Percentiles rank a stretch among this genome's conserved stretches.
Evolutionary conservation across 2,888 invertebrate genomes (phyloP).

Genomic region (Thereva unica): DNA sequence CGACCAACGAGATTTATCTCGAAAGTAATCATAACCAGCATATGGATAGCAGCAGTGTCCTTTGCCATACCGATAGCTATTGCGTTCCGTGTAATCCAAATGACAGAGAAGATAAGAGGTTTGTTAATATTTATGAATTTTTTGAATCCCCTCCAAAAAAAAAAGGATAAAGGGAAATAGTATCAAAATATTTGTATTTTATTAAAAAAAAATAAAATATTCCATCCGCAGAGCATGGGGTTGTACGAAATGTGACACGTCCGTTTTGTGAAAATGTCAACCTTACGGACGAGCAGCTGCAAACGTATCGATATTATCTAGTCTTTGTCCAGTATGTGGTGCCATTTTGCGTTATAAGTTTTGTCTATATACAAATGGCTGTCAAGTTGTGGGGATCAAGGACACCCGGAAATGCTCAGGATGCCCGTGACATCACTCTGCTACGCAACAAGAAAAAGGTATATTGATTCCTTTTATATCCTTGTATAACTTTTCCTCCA

Average conservation of each 20-base stretch:
- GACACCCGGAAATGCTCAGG: slow-evolving; percentile 79
- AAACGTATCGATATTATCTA: slow-evolving; percentile 60
- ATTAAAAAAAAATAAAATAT: slow-evolving; percentile 14
- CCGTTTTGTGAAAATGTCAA: slow-evolving; percentile 62
- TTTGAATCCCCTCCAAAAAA: slow-evolving; percentile 7
- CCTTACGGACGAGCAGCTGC: slow-evolving; percentile 59
- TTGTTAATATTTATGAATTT: slow-evolving; percentile 38
- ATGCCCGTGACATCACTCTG: slow-evolving; percentile 76
- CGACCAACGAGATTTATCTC: slow-evolving; percentile 74
- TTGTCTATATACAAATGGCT: slow-evolving; percentile 80
- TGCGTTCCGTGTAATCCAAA: slow-evolving; percentile 55
- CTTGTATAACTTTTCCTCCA: background rate
- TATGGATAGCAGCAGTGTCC: slow-evolving; percentile 72
- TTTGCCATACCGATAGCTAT: slow-evolving; percentile 69
- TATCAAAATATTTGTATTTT: background rate
- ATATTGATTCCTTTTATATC: slow-evolving; percentile 52
- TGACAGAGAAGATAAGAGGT: slow-evolving; percentile 53
- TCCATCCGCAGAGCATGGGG: slow-evolving; percentile 48
- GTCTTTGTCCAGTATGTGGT: slow-evolving; percentile 72
- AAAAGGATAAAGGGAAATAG: too few species aligned
- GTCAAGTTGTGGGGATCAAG: slow-evolving; percentile 77
- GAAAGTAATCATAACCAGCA: slow-evolving; percentile 72
- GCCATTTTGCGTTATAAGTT: slow-evolving; percentile 79
- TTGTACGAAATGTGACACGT: slow-evolving; percentile 53
- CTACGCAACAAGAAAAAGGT: slow-evolving; percentile 84